A percentile compares a stretch with the other conserved stretches of the same genome.
Conservation (phyloP, 1,140 invertebrate genomes). For the Potamilus streckersoni region DNA sequence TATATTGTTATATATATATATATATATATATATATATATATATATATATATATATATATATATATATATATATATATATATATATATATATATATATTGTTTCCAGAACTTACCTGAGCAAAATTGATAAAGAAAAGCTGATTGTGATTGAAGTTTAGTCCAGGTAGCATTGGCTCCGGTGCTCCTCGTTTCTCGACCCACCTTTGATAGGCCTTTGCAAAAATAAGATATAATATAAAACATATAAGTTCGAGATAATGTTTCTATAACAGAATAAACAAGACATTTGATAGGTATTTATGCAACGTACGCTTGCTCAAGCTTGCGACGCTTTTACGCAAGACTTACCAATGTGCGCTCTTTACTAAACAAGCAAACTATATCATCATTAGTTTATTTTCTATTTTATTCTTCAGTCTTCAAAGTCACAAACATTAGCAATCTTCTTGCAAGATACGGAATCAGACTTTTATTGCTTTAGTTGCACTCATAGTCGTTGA, state of each 20-base stretch:
- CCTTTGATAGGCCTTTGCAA: neutral
- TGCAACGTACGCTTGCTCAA: too few species aligned
- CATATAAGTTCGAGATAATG: neutral
- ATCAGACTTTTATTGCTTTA: neutral
- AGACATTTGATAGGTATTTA: too few species aligned
- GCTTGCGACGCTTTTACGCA: too few species aligned
- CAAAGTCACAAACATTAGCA: neutral
- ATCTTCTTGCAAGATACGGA: neutral
- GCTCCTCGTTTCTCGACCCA: neutral
- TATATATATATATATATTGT: neutral
- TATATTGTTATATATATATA: too few species aligned
- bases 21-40: too few species aligned
- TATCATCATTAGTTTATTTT: too few species aligned
- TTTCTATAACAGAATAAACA: neutral
- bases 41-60: neutral
- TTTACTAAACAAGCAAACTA: too few species aligned
- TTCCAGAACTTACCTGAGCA: neutral
- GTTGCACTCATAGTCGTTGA: neutral
- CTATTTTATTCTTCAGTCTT: too few species aligned
- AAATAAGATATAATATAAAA: neutral
- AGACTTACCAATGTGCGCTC: too few species aligned
- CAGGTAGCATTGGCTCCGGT: neutral
- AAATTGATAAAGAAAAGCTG: slow-evolving; percentile 6
- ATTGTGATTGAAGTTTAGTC: neutral
- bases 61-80: neutral